A percentile compares a stretch with the other conserved stretches of the same genome.
phyloP scores from a whole-genome alignment of 2,797 vertebrate species.

The Cichlasoma orientale region DNA sequence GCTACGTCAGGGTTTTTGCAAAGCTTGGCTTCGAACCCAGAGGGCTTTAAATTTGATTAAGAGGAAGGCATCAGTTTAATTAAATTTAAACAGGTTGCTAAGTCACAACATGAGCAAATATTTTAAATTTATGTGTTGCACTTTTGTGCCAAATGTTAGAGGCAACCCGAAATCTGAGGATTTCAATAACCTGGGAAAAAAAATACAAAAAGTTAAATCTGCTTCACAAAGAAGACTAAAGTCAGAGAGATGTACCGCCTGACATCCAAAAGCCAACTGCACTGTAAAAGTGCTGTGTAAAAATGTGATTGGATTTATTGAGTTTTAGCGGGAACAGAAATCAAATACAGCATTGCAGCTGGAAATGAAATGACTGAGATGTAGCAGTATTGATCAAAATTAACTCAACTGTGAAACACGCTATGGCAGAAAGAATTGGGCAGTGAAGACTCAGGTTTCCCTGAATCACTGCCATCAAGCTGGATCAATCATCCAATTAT shows the following conservation, averaged over 20 bases:
- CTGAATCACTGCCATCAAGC: slow-evolving; percentile 17
- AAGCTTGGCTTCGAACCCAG: slow-evolving; percentile 9
- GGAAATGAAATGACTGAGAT: slow-evolving; percentile 53
- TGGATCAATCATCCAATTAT: slow-evolving; percentile 45
- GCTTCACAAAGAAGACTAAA: not conserved
- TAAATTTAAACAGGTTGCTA: slow-evolving; percentile 42
- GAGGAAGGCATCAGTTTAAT: slow-evolving; percentile 43
- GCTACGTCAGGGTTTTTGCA: slow-evolving; percentile 46
- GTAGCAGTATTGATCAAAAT: slow-evolving; percentile 48
- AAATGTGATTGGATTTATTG: slow-evolving; percentile 29
- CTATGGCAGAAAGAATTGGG: slow-evolving; percentile 9
- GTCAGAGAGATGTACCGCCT: not conserved
- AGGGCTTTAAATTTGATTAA: slow-evolving; percentile 47
- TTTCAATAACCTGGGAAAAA: not conserved
- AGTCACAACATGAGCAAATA: slow-evolving; percentile 22
- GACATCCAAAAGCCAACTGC: not conserved
- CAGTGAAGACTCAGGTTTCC: slow-evolving; percentile 13
- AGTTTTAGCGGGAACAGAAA: slow-evolving; percentile 25
- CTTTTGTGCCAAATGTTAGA: slow-evolving; percentile 7
- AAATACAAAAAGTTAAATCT: not conserved
- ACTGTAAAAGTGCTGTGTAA: not conserved
- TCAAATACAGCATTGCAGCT: slow-evolving; percentile 23
- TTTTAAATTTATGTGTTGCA: slow-evolving; percentile 10
- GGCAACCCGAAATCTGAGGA: not conserved
- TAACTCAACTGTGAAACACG: slow-evolving; percentile 48